These are phyloP conservation scores for Dione juno DNA, from an alignment of 2,888 invertebrate species.

Conservation along the genomic window DNA sequence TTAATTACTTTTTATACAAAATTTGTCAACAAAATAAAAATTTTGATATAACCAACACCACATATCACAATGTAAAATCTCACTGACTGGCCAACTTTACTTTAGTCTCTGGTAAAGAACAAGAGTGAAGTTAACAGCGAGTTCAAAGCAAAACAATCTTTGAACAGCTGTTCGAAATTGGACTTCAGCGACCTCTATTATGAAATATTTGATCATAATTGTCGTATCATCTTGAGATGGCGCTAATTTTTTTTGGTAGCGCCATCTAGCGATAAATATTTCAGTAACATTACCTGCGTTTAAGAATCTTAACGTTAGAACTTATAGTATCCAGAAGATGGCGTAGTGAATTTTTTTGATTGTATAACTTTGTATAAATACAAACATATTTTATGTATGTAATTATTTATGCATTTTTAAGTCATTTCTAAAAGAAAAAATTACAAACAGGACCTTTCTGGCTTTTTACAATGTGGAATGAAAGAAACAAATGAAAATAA, in stretches of 20 bases:
- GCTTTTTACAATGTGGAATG: conserved; percentile 85
- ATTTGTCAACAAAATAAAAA: conserved; percentile 59
- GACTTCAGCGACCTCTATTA: conserved; percentile 13
- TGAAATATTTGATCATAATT: not conserved
- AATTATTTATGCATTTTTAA: no score
- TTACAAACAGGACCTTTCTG: conserved; percentile 84
- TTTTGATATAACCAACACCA: conserved; percentile 54
- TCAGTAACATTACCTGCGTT: not conserved
- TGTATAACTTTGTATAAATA: not conserved
- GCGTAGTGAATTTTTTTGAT: not conserved
- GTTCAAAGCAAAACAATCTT: conserved; percentile 60
- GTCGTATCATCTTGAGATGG: conserved; percentile 33
- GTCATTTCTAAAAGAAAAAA: not conserved
- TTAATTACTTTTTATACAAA: conserved; percentile 46
- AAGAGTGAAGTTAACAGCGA: conserved; percentile 65
- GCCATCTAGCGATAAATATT: not conserved
- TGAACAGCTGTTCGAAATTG: conserved; percentile 33
- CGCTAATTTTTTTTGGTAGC: not conserved
- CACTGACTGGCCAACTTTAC: conserved; percentile 55
- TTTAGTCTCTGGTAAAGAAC: conserved; percentile 51
- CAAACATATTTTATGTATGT: not conserved
- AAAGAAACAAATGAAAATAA: no score
- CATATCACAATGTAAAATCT: conserved; percentile 61
- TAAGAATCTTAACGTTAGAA: not conserved
- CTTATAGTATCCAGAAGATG: not conserved